phyloP scores from a whole-genome alignment of 2,113 vertebrate species.

The Pteruthius melanotis region DNA sequence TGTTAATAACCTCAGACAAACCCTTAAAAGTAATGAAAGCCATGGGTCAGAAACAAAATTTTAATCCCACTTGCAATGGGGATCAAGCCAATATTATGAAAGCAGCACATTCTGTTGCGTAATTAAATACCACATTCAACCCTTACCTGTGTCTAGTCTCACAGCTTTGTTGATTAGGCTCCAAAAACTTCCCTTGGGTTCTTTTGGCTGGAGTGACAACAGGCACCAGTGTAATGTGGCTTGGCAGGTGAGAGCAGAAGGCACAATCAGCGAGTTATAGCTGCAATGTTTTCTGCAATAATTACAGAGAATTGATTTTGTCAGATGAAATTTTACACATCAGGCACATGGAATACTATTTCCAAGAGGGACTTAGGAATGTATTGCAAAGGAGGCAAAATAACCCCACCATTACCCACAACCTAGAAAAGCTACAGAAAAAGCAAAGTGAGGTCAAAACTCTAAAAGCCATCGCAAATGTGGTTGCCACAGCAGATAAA shows the following conservation, averaged over 20 bases:
- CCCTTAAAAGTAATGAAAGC: slow-evolving; percentile 8
- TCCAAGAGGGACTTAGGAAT: background rate
- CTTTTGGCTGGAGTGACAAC: background rate
- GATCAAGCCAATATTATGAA: background rate
- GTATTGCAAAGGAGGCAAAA: background rate
- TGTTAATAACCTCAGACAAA: slow-evolving; percentile 37
- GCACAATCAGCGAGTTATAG: background rate
- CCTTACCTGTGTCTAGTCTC: background rate
- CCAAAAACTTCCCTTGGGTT: background rate
- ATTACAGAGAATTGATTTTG: background rate
- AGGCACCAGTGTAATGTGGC: background rate
- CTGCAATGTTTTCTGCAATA: background rate
- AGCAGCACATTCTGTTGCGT: background rate
- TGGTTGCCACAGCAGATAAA: background rate
- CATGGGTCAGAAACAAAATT: slow-evolving; percentile 4
- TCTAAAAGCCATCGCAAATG: background rate
- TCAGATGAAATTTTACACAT: background rate
- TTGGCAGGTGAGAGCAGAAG: background rate
- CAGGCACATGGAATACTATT: background rate
- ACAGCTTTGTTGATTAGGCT: background rate
- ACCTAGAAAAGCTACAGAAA: background rate
- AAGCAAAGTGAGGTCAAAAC: background rate
- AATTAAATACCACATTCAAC: background rate
- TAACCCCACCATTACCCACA: background rate
- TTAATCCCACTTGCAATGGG: background rate